Base-by-base conservation (phyloP, 2,113 vertebrate species). In the Sapayoa aenigma region DNA sequence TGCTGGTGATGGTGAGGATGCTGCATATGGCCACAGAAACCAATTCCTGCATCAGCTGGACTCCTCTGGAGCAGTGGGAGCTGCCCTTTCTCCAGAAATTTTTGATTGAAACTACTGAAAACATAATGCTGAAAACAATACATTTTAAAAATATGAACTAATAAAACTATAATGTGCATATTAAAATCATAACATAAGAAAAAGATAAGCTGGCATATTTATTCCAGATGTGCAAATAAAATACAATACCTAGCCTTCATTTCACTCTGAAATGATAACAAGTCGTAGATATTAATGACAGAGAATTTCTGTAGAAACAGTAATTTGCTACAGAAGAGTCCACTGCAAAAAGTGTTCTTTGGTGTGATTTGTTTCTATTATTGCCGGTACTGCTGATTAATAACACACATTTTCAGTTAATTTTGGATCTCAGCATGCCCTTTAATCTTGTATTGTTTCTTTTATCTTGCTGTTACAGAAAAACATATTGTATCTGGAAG, bases 361-460 rank as follows among this genome's bases (percentile, higher is more conserved):
- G 77, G 75, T 91, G 79, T 75, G 95, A 97, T 97, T 97, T 96
- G 89, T 95, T 97, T 97, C 95, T 95, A 87, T 96, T 95, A 96
- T 95, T 97, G 84, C 85, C 53, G 93, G 84, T 55, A 49, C 83
- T 31, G 41, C 96, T 94, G 97, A 97, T 95, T 97, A 98, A 93
- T 96, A 94, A 94, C 87, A 91, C 20, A 46, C 66, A 96, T 97
- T 98, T 97, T 80, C 95, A 97, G 89, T 92, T 97, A 93, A 96
- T 95, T 96, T 95, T 94, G 93, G 93, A 97, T 96, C 81, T 84
- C 30, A 19, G 84, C 46, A 39, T 84, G 92, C 74, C 80, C 84
- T 95, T 97, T 96, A 95, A 96, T 97, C 96, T 97, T 93, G 88
- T 2, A 9, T 47, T 58, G 81, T 58, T 72, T 93, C 92, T 93